phyloP scores from a whole-genome alignment of 2,797 vertebrate genomes.

The Lagorchestes hirsutus region DNA sequence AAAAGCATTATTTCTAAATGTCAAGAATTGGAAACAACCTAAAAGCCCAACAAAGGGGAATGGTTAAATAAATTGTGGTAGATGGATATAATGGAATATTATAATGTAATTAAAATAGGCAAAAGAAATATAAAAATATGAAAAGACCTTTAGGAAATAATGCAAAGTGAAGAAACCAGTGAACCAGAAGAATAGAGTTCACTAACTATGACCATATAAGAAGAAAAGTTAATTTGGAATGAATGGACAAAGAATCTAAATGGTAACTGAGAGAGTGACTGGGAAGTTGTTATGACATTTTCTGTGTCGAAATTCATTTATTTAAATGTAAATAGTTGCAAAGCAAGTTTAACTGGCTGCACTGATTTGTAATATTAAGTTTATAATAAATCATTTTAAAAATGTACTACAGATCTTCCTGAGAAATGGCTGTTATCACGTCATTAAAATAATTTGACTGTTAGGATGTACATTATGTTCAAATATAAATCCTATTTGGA shows the following conservation, averaged over 20 bases:
- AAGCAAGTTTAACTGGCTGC: neutral
- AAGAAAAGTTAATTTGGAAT: neutral
- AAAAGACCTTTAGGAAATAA: neutral
- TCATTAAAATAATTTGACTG: neutral
- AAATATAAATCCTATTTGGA: neutral
- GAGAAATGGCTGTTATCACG: neutral
- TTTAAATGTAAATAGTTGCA: neutral
- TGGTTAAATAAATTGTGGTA: neutral
- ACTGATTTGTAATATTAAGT: neutral
- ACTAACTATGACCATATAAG: neutral
- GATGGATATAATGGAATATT: neutral
- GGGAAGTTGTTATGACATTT: neutral
- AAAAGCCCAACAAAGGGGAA: neutral
- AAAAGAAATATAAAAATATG: neutral
- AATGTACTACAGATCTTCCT: neutral
- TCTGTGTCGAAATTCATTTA: neutral
- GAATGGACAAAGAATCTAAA: neutral
- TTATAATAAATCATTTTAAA: neutral
- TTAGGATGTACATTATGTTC: neutral
- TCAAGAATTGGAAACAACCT: neutral
- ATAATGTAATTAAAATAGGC: neutral
- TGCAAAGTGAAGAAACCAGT: neutral
- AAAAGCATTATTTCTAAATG: neutral
- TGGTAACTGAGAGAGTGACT: neutral
- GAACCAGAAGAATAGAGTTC: neutral